Base-by-base conservation (phyloP, 1,140 invertebrate species). In the Drosophila micromelanica region DNA sequence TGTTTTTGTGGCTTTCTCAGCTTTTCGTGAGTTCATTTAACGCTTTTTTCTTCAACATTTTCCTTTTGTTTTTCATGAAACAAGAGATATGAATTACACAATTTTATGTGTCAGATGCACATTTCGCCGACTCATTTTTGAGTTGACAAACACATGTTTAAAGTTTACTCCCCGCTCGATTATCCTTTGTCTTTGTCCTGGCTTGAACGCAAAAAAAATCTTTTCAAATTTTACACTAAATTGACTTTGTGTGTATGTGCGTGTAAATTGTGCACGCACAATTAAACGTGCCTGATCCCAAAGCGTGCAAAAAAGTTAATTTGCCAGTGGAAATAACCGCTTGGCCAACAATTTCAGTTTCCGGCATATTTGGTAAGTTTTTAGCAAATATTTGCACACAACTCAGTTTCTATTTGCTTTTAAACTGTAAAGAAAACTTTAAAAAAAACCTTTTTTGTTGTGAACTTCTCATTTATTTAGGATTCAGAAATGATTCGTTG, bases 171-270 rank as follows among this genome's bases (percentile, higher is more conserved):
- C 45, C 37, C 42, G 45, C 35, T 43, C 13, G 5, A 32, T 72
- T 59, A 64, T 54, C 17, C 37, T 65, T 45, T 51, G 43, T 60
- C 61, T 62, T 63, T 73, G 60, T 55, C 54, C 69, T 37, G 30
- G 51, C 64, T 54, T 38, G 27, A 30, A 35, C 37, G 27, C 42
- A 51, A 49, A 48, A 54, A 57, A 51, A 27, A 72, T 55, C 48
- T 23, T 59, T 78, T 76, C 67, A 82, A 87, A 86, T 86, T 86
- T 87, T 87, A 86, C 81, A 86, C 81, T 78, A 86, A 86, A 86
- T 86, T 86, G 81, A 87, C 82, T 86, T 76, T 81, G 32, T 73
- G 67, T 38, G 55, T 40, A 30, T 68, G 73, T 75, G 56, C 70
- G 73, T 48, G 75, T 54, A 76, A 80, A 80, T 77, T 70, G 76